Conservation (phyloP, 1,140 invertebrate genomes). For the Formica exsecta region DNA sequence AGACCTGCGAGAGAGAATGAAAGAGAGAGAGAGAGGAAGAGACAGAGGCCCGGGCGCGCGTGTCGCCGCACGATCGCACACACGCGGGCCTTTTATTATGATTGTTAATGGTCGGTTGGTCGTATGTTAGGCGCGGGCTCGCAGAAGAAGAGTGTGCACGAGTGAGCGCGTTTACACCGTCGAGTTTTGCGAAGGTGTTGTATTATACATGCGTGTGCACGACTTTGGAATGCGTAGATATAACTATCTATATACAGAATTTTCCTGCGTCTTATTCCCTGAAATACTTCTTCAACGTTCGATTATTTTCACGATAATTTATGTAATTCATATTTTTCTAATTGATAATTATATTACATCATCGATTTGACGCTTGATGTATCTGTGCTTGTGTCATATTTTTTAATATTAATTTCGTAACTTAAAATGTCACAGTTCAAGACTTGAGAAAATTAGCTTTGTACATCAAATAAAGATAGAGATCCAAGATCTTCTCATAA, state of each 20-base stretch:
- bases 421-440: neutral
- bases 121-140: conserved; percentile 72
- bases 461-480: neutral
- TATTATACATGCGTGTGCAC: neutral
- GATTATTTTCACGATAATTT: neutral
- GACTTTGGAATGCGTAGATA: neutral
- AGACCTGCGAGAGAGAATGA: conserved; percentile 43
- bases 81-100: conserved; percentile 83
- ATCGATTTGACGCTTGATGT: neutral
- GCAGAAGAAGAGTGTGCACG: conserved; percentile 30
- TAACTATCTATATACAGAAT: neutral
- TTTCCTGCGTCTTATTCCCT: neutral
- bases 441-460: neutral
- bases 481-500: neutral
- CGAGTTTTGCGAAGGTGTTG: conserved; percentile 34
- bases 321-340: neutral
- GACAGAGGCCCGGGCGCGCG: conserved; percentile 47
- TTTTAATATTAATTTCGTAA: neutral
- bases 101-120: conserved; percentile 82
- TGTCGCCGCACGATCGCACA: conserved; percentile 74
- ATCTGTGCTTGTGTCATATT: neutral
- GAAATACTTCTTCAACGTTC: neutral
- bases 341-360: neutral
- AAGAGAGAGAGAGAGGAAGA: conserved; percentile 34
- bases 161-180: conserved; percentile 16